Evolutionary conservation across 2,888 invertebrate species (phyloP).

Genomic region (Hirtodrosophila alboralis): DNA sequence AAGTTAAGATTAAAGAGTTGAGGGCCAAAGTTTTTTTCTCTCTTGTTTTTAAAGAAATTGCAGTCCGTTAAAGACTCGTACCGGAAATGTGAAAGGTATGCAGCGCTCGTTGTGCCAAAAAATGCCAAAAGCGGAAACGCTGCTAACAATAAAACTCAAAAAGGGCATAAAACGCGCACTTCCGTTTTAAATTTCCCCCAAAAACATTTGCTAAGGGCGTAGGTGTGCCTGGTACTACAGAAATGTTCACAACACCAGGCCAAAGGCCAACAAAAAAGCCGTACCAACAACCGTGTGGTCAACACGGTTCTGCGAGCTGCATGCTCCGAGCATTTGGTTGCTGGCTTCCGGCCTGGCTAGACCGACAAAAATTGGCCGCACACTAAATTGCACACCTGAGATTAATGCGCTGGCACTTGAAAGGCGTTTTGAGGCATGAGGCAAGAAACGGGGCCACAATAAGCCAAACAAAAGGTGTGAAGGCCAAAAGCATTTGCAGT

Average conservation of each 20-base stretch:
- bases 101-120: constrained; percentile 34
- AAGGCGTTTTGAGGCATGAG: constrained; percentile 45
- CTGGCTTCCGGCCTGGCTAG: constrained; percentile 54
- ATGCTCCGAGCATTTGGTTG: constrained; percentile 3
- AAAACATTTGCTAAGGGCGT: constrained; percentile 3
- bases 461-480: constrained; percentile 50
- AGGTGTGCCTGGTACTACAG: constrained; percentile 9
- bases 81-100: constrained; percentile 46
- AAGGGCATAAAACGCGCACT: constrained; percentile 75
- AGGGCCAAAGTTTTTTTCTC: too few species aligned
- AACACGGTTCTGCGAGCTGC: constrained; percentile 37
- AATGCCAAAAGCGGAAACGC: constrained; percentile 59
- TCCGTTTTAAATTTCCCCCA: constrained; percentile 74
- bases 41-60: constrained; percentile 55
- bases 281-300: constrained; percentile 60
- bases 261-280: too few species aligned
- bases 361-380: constrained; percentile 76
- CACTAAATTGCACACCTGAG: constrained; percentile 79
- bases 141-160: constrained; percentile 71
- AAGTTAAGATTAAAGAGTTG: constrained; percentile 16
- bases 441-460: constrained; percentile 6
- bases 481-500: constrained; percentile 48
- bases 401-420: constrained; percentile 75
- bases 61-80: constrained; percentile 25
- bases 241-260: neutral